A percentile compares a stretch with the other conserved stretches of the same genome.
phyloP scores from a whole-genome alignment of 2,797 vertebrate species.

The Adrianichthys oophorus region DNA sequence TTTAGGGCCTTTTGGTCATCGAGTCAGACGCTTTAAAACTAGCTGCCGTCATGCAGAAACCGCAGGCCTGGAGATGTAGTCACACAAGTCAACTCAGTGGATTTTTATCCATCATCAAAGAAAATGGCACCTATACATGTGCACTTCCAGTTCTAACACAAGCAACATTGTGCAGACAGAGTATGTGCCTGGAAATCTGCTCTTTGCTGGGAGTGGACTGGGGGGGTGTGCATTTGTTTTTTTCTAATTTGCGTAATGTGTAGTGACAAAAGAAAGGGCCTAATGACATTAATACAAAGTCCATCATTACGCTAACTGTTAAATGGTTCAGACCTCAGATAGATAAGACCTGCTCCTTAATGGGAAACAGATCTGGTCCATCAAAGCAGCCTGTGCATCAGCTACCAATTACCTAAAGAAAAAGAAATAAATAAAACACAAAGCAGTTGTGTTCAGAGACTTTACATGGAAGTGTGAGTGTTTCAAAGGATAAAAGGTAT shows the following conservation, averaged over 20 bases:
- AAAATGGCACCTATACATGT: slow-evolving; percentile 45
- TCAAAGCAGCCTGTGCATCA: slow-evolving; percentile 60
- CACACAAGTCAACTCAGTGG: slow-evolving; percentile 56
- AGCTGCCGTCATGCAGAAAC: slow-evolving; percentile 15
- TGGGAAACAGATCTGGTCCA: slow-evolving; percentile 73
- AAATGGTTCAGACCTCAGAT: slow-evolving; percentile 55
- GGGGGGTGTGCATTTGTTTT: slow-evolving; percentile 71
- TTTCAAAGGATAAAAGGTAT: too few relatives aligned
- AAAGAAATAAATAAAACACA: slow-evolving; percentile 16
- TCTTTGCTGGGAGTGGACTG: slow-evolving; percentile 27
- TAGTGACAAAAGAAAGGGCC: slow-evolving; percentile 77
- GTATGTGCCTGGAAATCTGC: slow-evolving; percentile 35
- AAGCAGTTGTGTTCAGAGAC: background rate
- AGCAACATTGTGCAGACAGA: slow-evolving; percentile 30
- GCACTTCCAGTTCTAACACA: slow-evolving; percentile 68
- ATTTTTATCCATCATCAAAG: slow-evolving; percentile 49
- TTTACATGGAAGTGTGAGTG: too few relatives aligned
- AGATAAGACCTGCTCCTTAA: slow-evolving; percentile 44
- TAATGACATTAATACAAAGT: slow-evolving; percentile 81
- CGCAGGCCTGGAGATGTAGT: slow-evolving; percentile 32
- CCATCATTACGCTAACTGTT: slow-evolving; percentile 83
- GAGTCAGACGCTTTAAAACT: slow-evolving; percentile 15
- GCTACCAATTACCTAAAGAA: slow-evolving; percentile 58
- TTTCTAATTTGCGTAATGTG: slow-evolving; percentile 87
- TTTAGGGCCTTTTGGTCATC: background rate